These are phyloP conservation scores for Dicyrtoma fusca DNA, from an alignment of 2,888 invertebrate genomes.

Conservation along the genomic window DNA sequence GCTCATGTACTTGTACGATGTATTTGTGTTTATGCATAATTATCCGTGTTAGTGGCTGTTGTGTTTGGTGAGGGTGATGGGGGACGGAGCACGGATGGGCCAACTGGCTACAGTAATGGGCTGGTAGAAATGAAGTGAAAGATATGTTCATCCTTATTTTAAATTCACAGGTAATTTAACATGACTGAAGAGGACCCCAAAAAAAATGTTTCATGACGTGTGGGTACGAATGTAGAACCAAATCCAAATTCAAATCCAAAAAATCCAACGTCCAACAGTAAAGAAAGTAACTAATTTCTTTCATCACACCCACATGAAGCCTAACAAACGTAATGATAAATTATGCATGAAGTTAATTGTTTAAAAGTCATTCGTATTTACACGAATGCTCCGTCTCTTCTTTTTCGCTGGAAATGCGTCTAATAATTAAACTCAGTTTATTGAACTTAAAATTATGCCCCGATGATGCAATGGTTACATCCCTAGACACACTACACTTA, in stretches of 20 bases:
- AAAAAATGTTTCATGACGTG: background rate
- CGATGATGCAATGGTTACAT: no score
- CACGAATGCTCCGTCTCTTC: background rate
- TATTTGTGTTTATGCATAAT: no score
- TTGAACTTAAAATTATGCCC: slow-evolving; percentile 18
- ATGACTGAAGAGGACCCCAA: background rate
- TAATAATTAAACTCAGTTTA: slow-evolving; percentile 15
- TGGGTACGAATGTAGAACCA: slow-evolving; percentile 9
- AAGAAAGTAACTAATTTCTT: slow-evolving; percentile 22
- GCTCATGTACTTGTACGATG: no score
- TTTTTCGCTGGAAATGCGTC: slow-evolving; percentile 2
- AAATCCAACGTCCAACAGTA: background rate
- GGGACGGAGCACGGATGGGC: no score
- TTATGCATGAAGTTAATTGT: slow-evolving; percentile 31
- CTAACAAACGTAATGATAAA: slow-evolving; percentile 27
- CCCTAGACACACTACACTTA: no score
- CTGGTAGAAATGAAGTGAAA: background rate
- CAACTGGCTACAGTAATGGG: no score
- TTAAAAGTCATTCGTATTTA: slow-evolving; percentile 27
- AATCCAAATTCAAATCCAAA: background rate
- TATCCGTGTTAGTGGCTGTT: no score
- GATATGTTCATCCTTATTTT: background rate
- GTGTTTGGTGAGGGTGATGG: no score
- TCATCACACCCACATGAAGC: slow-evolving; percentile 23
- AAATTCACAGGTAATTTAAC: slow-evolving; percentile 8